Evolutionary conservation across 2,113 vertebrate genomes (phyloP).

Genomic region (Sterrhoptilus dennistouni): DNA sequence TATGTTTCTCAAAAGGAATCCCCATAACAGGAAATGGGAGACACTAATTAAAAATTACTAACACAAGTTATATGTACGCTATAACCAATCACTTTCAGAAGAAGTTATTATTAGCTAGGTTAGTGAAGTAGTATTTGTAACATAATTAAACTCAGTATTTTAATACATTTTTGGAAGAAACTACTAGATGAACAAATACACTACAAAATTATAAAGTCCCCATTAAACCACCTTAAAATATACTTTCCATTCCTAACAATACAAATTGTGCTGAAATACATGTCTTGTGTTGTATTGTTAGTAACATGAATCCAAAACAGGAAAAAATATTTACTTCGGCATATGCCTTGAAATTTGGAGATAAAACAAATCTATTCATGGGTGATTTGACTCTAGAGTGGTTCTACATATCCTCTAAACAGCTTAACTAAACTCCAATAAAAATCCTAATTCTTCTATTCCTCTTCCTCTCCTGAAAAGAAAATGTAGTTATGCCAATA

Average conservation of each 20-base stretch:
- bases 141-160: background rate
- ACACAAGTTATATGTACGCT: background rate
- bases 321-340: slow-evolving; percentile 18
- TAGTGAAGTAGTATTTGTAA: background rate
- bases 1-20: background rate
- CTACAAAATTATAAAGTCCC: background rate
- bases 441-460: slow-evolving; percentile 36
- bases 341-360: background rate
- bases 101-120: background rate
- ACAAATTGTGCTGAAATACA: background rate
- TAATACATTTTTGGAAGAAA: background rate
- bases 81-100: background rate
- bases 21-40: background rate
- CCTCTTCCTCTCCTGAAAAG: slow-evolving; percentile 28
- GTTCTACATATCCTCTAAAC: slow-evolving; percentile 43
- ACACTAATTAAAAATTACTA: background rate
- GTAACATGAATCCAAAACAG: background rate
- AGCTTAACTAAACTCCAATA: slow-evolving; percentile 23
- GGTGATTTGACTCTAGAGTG: slow-evolving; percentile 2
- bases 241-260: background rate
- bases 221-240: background rate
- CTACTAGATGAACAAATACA: background rate
- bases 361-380: slow-evolving; percentile 3
- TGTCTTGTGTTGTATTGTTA: background rate
- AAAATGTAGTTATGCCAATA: slow-evolving; percentile 38